Evolutionary conservation across 2,888 invertebrate species (phyloP), one percentile per base, ranked within the genome.

Genomic region (Epistrophe eligans): DNA sequence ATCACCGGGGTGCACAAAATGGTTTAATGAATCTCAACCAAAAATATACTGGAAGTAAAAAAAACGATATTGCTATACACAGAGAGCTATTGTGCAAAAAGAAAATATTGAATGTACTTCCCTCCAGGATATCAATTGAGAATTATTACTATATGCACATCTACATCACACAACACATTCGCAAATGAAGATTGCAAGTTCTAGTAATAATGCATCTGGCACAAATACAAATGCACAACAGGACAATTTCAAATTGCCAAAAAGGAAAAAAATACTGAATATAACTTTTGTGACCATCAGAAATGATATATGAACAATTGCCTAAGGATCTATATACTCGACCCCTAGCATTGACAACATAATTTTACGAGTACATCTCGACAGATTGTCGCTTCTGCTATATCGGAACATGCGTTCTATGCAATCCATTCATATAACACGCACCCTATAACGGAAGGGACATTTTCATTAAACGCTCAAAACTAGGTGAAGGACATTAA

Each of bases 381-480:
- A 85, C 85, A 85, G 77, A 85, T 82, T 85, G 85, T 71, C 79
- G 82, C 87, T 87, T 71, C 76, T 83, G 87, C 82, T 73, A 57
- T 0, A 19, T 40, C 19, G 62, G 35, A 52, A 58, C 19, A 24
- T 24, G 35, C 28, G 13, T 62, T 50, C 40, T 19, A 24, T 24
- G 9, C 62, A 40, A 71, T 70, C 71, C 60, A 71, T 70, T 55
- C 71, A 58, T 58, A 28, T 17, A 9, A 4, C 1, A 9, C 35
- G 8, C 35, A 28, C 15, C 77, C 57, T 52, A 10, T 9, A 60
- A 67, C 35, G 19, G 32, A 50, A 72, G n/a, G 67, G 57, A 77
- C 77, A 82, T 85, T 82, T 82, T 45, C 77, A 82, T 85, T 62
- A 58, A 38, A 64, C 74, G 57, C 17, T 35, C 50, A 32, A 55